These are phyloP conservation scores for Pelmatolapia mariae DNA, from an alignment of 2,113 vertebrate genomes.

Conservation along the genomic window DNA sequence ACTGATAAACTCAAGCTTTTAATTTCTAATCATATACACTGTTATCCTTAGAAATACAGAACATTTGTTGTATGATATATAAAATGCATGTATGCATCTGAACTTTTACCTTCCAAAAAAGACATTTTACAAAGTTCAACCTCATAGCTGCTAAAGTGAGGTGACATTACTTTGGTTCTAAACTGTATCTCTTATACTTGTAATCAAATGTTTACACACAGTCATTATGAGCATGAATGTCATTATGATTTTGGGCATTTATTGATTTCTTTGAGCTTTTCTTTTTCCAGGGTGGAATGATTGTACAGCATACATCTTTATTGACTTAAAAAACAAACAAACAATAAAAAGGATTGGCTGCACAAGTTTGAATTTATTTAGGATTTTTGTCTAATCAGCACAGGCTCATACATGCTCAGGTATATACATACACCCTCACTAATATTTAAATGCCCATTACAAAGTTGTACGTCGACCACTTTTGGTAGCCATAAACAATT, in stretches of 20 bases:
- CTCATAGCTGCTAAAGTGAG: background rate
- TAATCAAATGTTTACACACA: background rate
- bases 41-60: background rate
- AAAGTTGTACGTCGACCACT: background rate
- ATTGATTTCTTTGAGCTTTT: background rate
- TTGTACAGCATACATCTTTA: background rate
- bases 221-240: background rate
- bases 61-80: background rate
- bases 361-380: background rate
- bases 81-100: background rate
- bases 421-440: background rate
- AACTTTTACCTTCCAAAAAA: background rate
- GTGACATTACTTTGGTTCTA: background rate
- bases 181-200: background rate
- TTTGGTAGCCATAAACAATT: background rate
- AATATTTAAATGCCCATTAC: background rate
- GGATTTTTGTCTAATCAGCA: background rate
- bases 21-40: background rate
- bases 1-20: background rate
- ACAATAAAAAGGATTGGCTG: background rate
- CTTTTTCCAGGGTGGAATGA: background rate
- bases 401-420: background rate
- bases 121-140: background rate
- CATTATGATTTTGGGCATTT: background rate
- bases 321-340: background rate